Evolutionary conservation across 2,888 invertebrate species (phyloP).

Genomic region (Cephus pygmeus): DNA sequence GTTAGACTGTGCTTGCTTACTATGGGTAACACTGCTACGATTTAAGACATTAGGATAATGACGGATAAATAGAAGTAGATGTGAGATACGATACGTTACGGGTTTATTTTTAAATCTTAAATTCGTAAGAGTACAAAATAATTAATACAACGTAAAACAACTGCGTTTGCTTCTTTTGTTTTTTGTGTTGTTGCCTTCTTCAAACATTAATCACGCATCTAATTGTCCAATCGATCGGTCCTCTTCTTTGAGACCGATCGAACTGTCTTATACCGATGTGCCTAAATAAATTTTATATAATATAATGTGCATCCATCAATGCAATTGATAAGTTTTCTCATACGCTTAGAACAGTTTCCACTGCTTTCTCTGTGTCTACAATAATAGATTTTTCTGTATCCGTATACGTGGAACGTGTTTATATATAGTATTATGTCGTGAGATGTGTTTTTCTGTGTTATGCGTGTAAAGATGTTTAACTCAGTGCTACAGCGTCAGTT

Average conservation of each 20-base stretch:
- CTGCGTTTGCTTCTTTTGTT: slow-evolving; percentile 27
- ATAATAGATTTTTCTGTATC: not conserved
- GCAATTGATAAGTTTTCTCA: not conserved
- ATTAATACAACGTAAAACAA: slow-evolving; percentile 57
- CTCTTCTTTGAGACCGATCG: not conserved
- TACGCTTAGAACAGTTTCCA: not conserved
- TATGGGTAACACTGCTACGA: slow-evolving; percentile 69
- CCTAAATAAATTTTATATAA: not conserved
- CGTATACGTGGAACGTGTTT: not conserved
- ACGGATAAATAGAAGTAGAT: not conserved
- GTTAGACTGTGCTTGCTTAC: slow-evolving; percentile 76
- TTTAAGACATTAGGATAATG: slow-evolving; percentile 14
- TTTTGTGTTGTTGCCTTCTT: not conserved
- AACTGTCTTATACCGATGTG: not conserved
- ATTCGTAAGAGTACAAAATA: slow-evolving; percentile 60
- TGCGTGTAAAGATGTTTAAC: slow-evolving; percentile 1
- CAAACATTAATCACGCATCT: not conserved
- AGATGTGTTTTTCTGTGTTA: not conserved
- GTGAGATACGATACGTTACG: slow-evolving; percentile 44
- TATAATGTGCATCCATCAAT: not conserved
- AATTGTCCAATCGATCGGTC: not conserved
- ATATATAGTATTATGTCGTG: not conserved
- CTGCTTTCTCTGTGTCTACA: not conserved
- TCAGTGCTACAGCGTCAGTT: not conserved
- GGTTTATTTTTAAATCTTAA: slow-evolving; percentile 54